Base-by-base conservation (phyloP, 2,797 vertebrate species). In the Champsocephalus gunnari region DNA sequence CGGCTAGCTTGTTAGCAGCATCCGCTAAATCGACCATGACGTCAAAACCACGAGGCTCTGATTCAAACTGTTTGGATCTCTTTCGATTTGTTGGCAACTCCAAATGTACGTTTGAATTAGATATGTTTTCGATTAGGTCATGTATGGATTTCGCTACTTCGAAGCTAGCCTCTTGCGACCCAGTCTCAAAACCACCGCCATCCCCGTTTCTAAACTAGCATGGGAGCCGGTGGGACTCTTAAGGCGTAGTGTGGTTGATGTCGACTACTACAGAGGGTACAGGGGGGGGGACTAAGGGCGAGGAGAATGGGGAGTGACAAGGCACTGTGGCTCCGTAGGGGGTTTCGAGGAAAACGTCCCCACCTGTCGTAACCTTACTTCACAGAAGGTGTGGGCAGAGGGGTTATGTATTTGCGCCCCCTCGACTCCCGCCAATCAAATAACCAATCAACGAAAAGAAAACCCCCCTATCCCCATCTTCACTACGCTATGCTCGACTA, bases 271-370 rank as follows among this genome's bases (percentile, higher is more conserved):
- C 69, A 83, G 81, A 74, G 73, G 73, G 66, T 62, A 44, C 49
- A 49, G 56, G 16, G 64, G 16, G 64, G 28, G n/a, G 45, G 1
- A 64, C 55, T 49, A 24, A 60, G 61, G 75, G 63, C 12, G 50
- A 71, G 70, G 50, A 66, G 41, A 57, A 14, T 38, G 28, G 48
- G 53, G 72, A 67, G 66, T 79, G 78, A 87, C 50, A 10, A 95
- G 94, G 94, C 94, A 95, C 94, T 95, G 93, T 88, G 94, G 94
- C 92, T 93, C 94, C 92, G 89, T 87, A 91, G 88, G 85, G 77
- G 80, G 75, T 66, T 75, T 50, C 28, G 72, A 77, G 83, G 73
- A 78, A 28, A 77, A 63, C 55, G 17, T 79, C 69, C 79, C 77
- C 43, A 41, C 73, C 58, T 77, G 74, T 81, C 53, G 4, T 70